These are phyloP conservation scores for Lasioglossum figueresi DNA, from an alignment of 2,888 invertebrate species.

Conservation along the genomic window DNA sequence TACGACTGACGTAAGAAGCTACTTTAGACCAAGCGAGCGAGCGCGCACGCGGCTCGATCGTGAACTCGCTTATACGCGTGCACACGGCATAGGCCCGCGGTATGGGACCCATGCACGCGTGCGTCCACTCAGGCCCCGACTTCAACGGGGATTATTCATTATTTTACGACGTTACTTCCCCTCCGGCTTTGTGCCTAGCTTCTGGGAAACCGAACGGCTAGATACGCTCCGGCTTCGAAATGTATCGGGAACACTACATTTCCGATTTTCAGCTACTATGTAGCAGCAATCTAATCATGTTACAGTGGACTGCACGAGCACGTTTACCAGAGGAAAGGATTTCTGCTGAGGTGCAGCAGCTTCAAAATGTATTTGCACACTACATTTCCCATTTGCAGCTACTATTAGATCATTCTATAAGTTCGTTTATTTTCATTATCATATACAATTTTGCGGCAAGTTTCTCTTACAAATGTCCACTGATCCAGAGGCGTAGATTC, in stretches of 20 bases:
- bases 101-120: slow-evolving; percentile 9
- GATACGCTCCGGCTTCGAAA: slow-evolving; percentile 27
- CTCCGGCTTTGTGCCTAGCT: slow-evolving; percentile 12
- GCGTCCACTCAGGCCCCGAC: slow-evolving; percentile 13
- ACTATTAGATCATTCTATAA: too few species aligned
- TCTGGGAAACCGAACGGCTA: slow-evolving; percentile 7
- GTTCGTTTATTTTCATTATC: too few species aligned
- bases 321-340: too few species aligned
- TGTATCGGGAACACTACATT: neutral
- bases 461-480: too few species aligned
- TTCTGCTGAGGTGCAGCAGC: too few species aligned
- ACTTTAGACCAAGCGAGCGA: slow-evolving; percentile 28
- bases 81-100: neutral
- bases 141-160: slow-evolving; percentile 56
- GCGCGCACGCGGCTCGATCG: slow-evolving; percentile 13
- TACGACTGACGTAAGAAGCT: slow-evolving; percentile 58
- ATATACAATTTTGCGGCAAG: too few species aligned
- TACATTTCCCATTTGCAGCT: too few species aligned
- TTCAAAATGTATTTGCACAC: too few species aligned
- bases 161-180: slow-evolving; percentile 54
- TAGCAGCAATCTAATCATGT: neutral
- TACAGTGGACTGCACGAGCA: neutral
- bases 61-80: neutral
- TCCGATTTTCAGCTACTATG: neutral
- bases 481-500: too few species aligned